phyloP scores from a whole-genome alignment of 2,888 invertebrate genomes.

The Acleris emargana region DNA sequence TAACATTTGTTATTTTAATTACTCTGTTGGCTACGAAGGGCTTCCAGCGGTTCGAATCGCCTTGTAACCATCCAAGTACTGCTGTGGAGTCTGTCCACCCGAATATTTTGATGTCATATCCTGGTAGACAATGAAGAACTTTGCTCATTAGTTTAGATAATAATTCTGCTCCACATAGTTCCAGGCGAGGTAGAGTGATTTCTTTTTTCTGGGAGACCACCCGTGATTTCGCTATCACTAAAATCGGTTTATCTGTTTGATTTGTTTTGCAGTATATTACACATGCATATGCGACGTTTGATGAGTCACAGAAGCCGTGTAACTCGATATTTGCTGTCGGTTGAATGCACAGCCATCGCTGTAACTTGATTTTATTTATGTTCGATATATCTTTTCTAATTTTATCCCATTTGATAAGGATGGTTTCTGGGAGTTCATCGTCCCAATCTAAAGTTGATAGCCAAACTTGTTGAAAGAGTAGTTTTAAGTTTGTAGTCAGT shows the following conservation, averaged over 20 bases:
- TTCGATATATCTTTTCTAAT: neutral
- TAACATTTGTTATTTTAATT: constrained; percentile 19
- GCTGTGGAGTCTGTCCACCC: constrained; percentile 40
- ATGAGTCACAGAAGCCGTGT: constrained; percentile 1
- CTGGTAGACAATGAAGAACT: neutral
- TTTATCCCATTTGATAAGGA: neutral
- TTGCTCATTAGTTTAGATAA: constrained; percentile 2
- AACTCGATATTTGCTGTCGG: neutral
- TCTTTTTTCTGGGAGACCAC: neutral
- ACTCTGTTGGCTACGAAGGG: too few species aligned
- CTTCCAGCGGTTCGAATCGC: constrained; percentile 35
- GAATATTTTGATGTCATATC: constrained; percentile 21
- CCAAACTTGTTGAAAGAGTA: constrained; percentile 30
- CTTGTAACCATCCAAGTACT: constrained; percentile 40
- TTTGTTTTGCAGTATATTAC: too few species aligned
- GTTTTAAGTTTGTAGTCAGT: constrained; percentile 19
- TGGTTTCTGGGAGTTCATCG: neutral
- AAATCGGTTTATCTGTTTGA: too few species aligned
- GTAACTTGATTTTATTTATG: constrained; percentile 1
- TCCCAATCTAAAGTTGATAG: constrained; percentile 5
- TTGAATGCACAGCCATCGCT: constrained; percentile 2
- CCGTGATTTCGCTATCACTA: neutral
- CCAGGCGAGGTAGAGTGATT: neutral
- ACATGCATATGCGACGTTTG: neutral
- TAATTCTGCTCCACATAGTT: neutral